phyloP scores from a whole-genome alignment of 2,797 vertebrate species.

The Acestrorhynchus altus region DNA sequence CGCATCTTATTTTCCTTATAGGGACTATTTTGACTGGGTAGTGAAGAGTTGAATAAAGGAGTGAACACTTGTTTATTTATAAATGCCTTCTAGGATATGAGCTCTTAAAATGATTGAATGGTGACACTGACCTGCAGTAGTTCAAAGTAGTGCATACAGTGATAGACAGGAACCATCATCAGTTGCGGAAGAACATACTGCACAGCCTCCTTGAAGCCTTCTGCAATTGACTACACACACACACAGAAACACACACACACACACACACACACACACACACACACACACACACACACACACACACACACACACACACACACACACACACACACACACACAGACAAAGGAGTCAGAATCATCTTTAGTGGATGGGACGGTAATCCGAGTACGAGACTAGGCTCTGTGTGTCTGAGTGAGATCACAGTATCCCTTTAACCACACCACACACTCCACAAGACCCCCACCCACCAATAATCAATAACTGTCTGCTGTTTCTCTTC shows the following conservation, averaged over 20 bases:
- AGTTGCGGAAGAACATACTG: constrained; percentile 95
- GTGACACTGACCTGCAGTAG: constrained; percentile 87
- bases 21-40: not conserved
- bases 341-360: not conserved
- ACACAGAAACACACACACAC: constrained; percentile 24
- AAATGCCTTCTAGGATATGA: too few relatives aligned
- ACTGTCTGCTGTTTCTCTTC: constrained; percentile 41
- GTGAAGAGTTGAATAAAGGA: too few relatives aligned
- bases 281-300: constrained; percentile 48
- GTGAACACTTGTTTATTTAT: too few relatives aligned
- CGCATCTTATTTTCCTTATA: too few relatives aligned
- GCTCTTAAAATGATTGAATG: not conserved
- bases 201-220: constrained; percentile 96
- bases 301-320: constrained; percentile 49
- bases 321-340: constrained; percentile 44
- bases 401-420: constrained; percentile 47
- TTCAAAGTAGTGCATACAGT: constrained; percentile 98
- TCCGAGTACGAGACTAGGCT: constrained; percentile 56
- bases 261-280: too few relatives aligned
- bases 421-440: constrained; percentile 72
- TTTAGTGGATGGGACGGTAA: constrained; percentile 61
- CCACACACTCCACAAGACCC: constrained; percentile 70
- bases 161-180: constrained; percentile 96
- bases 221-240: constrained; percentile 85
- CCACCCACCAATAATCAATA: constrained; percentile 73